These are phyloP conservation scores for Heterodera filipjevi DNA, from an alignment of 2,888 invertebrate genomes.

Conservation along the genomic window DNA sequence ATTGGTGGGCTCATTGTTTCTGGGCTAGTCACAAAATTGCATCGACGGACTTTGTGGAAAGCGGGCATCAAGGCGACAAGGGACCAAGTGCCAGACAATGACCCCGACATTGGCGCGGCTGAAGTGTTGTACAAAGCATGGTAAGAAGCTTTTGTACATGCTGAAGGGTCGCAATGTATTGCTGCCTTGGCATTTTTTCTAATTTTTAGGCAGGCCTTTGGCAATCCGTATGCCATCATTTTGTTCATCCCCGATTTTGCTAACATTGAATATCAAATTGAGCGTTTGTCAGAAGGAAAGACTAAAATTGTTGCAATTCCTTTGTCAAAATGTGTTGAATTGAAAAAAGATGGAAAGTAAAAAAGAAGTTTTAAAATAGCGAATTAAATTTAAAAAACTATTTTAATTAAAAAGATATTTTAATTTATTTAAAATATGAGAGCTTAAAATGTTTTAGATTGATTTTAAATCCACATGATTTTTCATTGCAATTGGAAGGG, in stretches of 20 bases:
- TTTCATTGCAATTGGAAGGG: background rate
- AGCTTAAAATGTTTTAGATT: no score
- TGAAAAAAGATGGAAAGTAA: background rate
- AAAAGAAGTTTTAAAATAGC: no score
- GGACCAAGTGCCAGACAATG: conserved; percentile 2
- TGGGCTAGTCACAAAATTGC: background rate
- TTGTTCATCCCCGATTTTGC: background rate
- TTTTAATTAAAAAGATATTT: no score
- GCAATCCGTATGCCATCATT: background rate
- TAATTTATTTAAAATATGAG: no score
- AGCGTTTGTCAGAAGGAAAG: no score
- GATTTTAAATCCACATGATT: background rate
- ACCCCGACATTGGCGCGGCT: background rate
- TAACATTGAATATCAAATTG: background rate
- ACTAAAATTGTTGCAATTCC: no score
- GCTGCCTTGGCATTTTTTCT: no score
- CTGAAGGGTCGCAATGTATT: no score
- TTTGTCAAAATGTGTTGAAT: no score
- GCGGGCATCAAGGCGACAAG: background rate
- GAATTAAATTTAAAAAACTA: background rate
- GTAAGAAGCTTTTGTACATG: no score
- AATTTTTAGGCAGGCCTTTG: background rate
- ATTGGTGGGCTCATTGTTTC: background rate
- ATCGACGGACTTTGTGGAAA: background rate
- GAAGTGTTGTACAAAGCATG: background rate